Base-by-base conservation (phyloP, 2,888 invertebrate species). In the Allacma fusca region DNA sequence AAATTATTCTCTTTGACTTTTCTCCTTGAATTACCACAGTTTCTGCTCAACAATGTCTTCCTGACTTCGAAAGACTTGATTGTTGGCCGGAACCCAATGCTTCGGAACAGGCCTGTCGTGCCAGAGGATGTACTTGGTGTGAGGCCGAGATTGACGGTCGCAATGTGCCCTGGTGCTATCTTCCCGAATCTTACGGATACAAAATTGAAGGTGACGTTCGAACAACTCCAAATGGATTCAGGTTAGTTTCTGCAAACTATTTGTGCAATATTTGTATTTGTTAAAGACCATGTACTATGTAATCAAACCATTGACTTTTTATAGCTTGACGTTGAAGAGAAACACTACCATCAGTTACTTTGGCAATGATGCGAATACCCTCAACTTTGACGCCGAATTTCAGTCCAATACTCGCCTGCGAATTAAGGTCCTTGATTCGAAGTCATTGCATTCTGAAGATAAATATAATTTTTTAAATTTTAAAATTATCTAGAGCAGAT, bases 101-200 rank as follows among this genome's bases (percentile, higher is more conserved):
- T 73, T 87, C 86, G 9, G 85, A 90, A 84, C 86, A 88, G 34
- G 87, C 86, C 0, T 93, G 93, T 84, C 87, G 87, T 71, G 87
- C 88, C 74, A 87, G 93, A 87, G 92, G 92, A 2, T 94, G 93
- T 83, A 92, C 92, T 82, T 93, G 93, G 93, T 83, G 82, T 57
- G 57, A 43, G 0, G 79, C 79, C 2, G 72, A 44, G n/a, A 75
- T 78, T 26, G 80, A 80, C 0, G 81, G 76, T 5, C 50, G 64
- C 13, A 78, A 78, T n/a, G 73, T 76, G 13, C 84, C 83, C 1
- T 80, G 57, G 43, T 83, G 82, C 34, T 79, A 78, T 62, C 34
- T 82, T 64, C 81, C 82, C 0, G n/a, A 57, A 50, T 73, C 70
- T 34, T 79, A 80, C 34, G 80, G 80, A 12, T 80, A 79, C 70